Evolutionary conservation across 2,797 vertebrate genomes (phyloP).

Genomic region (Rallus crepitans): DNA sequence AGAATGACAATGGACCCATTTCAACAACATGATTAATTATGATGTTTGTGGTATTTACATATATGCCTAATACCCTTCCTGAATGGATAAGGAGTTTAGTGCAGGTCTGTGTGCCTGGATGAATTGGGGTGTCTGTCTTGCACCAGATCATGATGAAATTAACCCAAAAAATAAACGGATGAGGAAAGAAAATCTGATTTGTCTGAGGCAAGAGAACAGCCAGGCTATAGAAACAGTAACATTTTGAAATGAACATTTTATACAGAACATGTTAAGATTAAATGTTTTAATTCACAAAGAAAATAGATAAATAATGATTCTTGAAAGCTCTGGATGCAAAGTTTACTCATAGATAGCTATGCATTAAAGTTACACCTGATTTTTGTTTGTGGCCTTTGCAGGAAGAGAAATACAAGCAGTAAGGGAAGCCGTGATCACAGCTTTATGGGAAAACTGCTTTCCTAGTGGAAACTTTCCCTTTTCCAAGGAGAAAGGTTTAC

Average conservation of each 20-base stretch:
- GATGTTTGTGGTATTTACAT: neutral
- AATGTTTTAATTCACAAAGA: neutral
- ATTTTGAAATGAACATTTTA: neutral
- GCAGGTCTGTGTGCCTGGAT: neutral
- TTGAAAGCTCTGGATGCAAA: neutral
- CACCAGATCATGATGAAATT: neutral
- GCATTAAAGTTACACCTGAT: neutral
- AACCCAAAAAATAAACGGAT: neutral
- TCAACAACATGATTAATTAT: neutral
- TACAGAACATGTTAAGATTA: neutral
- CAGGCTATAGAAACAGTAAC: neutral
- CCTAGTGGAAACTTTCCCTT: neutral
- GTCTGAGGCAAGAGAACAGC: neutral
- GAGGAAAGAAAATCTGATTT: neutral
- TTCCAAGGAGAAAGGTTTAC: neutral
- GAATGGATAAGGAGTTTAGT: slow-evolving; percentile 5
- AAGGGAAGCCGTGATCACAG: neutral
- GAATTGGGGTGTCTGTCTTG: neutral
- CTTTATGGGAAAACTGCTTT: neutral
- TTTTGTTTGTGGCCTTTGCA: neutral
- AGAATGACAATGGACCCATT: neutral
- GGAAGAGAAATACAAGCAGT: neutral
- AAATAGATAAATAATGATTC: neutral
- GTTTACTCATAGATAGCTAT: neutral
- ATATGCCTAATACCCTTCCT: neutral